Base-by-base conservation (phyloP, 2,888 invertebrate genomes). In the Fissipunctia ypsillon region DNA sequence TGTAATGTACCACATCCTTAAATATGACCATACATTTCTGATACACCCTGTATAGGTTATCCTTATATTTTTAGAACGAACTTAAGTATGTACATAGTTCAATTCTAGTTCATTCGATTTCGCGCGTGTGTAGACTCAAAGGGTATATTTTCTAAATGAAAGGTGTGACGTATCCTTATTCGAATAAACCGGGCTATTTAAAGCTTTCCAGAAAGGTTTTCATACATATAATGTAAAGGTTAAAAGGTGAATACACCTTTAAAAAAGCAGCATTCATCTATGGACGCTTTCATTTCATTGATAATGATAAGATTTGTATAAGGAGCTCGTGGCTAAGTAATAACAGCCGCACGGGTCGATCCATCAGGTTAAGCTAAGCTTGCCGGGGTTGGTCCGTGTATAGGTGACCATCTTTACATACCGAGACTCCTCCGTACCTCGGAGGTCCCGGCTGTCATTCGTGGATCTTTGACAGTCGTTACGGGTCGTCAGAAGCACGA, bases 101-200 rank as follows among this genome's bases (percentile, higher is more conserved):
- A 41, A 56, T 56, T 52, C 45, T 38, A 76, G 45, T 73, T 45
- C 56, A 73, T n/a, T 56, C 35, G 61, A 48, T 76, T 71, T 48
- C 69, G 14, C 69, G n/a, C 31, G n/a, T 35, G n/a, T 43, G 9
- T 3, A 28, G 4, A 43, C n/a, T 50, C 70, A 69, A 78, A 78
- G n/a, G 57, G n/a, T 78, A n/a, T 74, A 25, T 43, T 7, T 59
- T 74, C 4, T 10, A 28, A 50, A 45, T 45, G 59, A 59, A 78
- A 69, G 38, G 22, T 69, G 43, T 70, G 43, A 43, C 22, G n/a
- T 70, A 52, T 52, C 43, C 35, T n/a, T 59, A 59, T 70, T 70
- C 14, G 43, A n/a, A 70, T 78, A 69, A 57, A 59, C 31, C 56
- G 48, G 78, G 41, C 76, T 68, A 22, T 35, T 38, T 38, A 25